Percentiles rank a stretch among this genome's conserved stretches.
Conservation (phyloP, 1,140 invertebrate species). For the Drosophila gunungcola region DNA sequence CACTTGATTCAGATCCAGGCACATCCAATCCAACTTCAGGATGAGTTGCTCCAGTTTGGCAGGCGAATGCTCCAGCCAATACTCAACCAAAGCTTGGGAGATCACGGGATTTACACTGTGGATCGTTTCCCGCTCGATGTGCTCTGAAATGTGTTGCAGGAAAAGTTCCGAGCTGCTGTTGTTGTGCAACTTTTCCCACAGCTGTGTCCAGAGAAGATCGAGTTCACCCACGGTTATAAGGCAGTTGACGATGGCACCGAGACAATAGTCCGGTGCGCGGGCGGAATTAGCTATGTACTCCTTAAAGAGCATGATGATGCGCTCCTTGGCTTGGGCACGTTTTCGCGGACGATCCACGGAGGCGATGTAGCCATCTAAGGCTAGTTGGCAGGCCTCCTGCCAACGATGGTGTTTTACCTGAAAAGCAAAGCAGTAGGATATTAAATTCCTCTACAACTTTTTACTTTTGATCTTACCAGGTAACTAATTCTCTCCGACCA, state of each 20-base stretch:
- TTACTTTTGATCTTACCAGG: slow-evolving; percentile 82
- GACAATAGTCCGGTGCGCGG: slow-evolving; percentile 76
- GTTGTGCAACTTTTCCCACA: slow-evolving; percentile 84
- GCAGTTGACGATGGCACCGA: slow-evolving; percentile 77
- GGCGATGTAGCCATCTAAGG: slow-evolving; percentile 80
- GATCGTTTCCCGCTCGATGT: slow-evolving; percentile 85
- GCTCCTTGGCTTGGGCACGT: slow-evolving; percentile 78
- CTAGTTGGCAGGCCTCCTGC: slow-evolving; percentile 87
- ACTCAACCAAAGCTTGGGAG: slow-evolving; percentile 88
- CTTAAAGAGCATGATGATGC: slow-evolving; percentile 76
- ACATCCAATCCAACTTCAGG: slow-evolving; percentile 92
- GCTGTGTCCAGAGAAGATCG: slow-evolving; percentile 85
- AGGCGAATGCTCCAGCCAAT: slow-evolving; percentile 86
- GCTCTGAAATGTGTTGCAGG: slow-evolving; percentile 85
- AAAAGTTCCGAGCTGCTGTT: slow-evolving; percentile 82
- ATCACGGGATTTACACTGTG: slow-evolving; percentile 87
- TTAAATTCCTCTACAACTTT: neutral
- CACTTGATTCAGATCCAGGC: slow-evolving; percentile 94
- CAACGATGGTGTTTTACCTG: slow-evolving; percentile 88
- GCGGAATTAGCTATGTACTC: slow-evolving; percentile 78
- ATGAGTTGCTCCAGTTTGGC: slow-evolving; percentile 91
- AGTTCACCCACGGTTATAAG: slow-evolving; percentile 76
- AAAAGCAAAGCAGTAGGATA: neutral
- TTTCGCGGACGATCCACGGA: slow-evolving; percentile 73
- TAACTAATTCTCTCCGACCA: slow-evolving; percentile 92